These are phyloP conservation scores for Corvus hawaiiensis DNA, from an alignment of 2,113 vertebrate species.

Conservation along the genomic window DNA sequence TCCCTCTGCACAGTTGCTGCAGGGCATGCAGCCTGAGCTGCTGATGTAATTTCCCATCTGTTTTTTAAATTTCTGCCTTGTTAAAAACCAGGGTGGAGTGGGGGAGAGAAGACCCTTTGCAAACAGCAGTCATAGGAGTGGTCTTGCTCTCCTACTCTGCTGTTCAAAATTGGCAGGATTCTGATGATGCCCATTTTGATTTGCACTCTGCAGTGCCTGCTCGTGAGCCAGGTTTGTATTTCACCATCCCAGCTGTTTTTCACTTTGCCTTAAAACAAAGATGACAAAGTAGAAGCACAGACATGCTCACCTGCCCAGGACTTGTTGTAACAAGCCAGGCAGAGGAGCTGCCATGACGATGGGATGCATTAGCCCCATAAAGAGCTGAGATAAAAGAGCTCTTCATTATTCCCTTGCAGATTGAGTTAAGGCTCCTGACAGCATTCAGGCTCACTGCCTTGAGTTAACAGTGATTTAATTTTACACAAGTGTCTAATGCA, in stretches of 20 bases:
- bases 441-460: neutral
- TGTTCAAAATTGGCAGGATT: neutral
- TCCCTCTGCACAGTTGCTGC: neutral
- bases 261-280: neutral
- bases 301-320: neutral
- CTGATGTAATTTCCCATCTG: slow-evolving; percentile 63
- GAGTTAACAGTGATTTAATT: slow-evolving; percentile 38
- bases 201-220: neutral
- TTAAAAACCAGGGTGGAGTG: neutral
- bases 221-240: neutral
- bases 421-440: slow-evolving; percentile 19
- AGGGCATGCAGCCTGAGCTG: slow-evolving; percentile 6
- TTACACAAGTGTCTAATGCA: neutral
- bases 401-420: slow-evolving; percentile 23
- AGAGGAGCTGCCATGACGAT: neutral
- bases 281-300: neutral
- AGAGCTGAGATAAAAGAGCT: slow-evolving; percentile 27
- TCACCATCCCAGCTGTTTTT: neutral
- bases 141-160: neutral
- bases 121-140: neutral
- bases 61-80: slow-evolving; percentile 13
- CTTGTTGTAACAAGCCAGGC: neutral
- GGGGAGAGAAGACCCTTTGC: neutral
- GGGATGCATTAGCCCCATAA: slow-evolving; percentile 22
- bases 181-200: neutral